Evolutionary conservation across 2,797 vertebrate genomes (phyloP), one percentile per base, ranked within the genome.

Genomic region (Cyclopterus lumpus): DNA sequence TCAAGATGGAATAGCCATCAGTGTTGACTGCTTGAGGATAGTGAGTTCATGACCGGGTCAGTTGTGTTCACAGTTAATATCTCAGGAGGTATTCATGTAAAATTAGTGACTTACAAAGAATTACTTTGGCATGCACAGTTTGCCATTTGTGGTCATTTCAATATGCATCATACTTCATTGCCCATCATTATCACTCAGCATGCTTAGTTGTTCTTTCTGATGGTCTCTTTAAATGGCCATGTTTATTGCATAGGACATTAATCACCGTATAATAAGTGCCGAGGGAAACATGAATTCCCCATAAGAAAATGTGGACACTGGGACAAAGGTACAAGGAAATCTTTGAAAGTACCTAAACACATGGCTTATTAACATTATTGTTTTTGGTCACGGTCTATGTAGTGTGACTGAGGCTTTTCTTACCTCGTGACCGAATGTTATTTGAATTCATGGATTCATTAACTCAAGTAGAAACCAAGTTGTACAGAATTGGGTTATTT

Each of bases 41-140:
- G 20, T 46, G 78, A 22, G n/a, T 67, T 38, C 9, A n/a, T 20
- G 12, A 72, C 34, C 11, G 22, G 48, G 34, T 59, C 24, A 24
- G 26, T 26, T 49, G 62, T 70, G 65, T 78, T 87, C 75, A 86
- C 75, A 78, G 82, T 80, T 80, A 48, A 38, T 38, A 69, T 68
- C 30, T 53, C 34, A 67, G 58, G 58, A 71, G 69, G 67, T 67
- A 69, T 76, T 79, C 67, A 86, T 75, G 84, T 81, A 71, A 71
- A 73, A 69, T 67, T 2, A 72, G 0, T 28, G 53, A 71, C 26
- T 55, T 70, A 28, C 3, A 61, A 72, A 38, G 10, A 72, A 67
- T 54, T 74, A 44, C 55, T 75, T 87, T 77, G 67, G 77, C 64
- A 48, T 76, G 60, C 16, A 53, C 22, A 6, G 7, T 67, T 58